phyloP scores from a whole-genome alignment of 2,888 invertebrate species.

The Caenorhabditis doughertyi region DNA sequence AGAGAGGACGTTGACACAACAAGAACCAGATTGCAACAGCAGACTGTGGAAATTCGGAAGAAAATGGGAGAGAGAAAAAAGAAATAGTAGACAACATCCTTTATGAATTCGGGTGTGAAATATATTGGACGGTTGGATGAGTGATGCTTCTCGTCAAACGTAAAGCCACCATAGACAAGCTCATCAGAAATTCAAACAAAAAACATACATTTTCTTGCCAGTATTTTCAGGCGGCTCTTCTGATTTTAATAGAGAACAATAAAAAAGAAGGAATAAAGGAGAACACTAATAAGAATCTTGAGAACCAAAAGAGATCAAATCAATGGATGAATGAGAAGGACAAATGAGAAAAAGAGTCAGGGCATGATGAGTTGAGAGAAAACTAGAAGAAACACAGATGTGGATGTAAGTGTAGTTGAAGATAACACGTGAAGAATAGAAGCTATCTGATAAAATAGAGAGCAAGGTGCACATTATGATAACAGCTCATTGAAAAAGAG shows the following conservation, averaged over 20 bases:
- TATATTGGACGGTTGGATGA: conserved; percentile 18
- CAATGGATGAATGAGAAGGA: conserved; percentile 27
- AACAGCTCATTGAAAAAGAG: conserved; percentile 13
- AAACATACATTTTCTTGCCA: conserved; percentile 1
- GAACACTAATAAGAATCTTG: not conserved
- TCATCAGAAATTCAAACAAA: conserved; percentile 60
- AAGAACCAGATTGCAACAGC: conserved; percentile 47
- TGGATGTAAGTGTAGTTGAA: not conserved
- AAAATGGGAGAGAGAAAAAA: conserved; percentile 1
- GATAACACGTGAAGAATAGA: conserved; percentile 32
- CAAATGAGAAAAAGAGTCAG: conserved; percentile 25
- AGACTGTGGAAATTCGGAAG: conserved; percentile 9
- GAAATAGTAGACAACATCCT: conserved; percentile 10
- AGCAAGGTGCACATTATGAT: conserved; percentile 18
- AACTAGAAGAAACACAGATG: conserved; percentile 25
- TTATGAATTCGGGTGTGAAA: conserved; percentile 27
- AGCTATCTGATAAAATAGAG: conserved; percentile 19
- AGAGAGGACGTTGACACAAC: conserved; percentile 17
- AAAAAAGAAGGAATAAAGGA: not conserved
- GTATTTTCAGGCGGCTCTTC: not conserved
- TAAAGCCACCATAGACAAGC: conserved; percentile 33
- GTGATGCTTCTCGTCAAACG: conserved; percentile 41
- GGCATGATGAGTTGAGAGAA: conserved; percentile 17
- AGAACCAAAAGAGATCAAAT: conserved; percentile 23
- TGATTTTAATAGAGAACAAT: not conserved